Evolutionary conservation across 2,113 vertebrate genomes (phyloP), one percentile per base, ranked within the genome.

Genomic region (Erpornis zantholeuca): DNA sequence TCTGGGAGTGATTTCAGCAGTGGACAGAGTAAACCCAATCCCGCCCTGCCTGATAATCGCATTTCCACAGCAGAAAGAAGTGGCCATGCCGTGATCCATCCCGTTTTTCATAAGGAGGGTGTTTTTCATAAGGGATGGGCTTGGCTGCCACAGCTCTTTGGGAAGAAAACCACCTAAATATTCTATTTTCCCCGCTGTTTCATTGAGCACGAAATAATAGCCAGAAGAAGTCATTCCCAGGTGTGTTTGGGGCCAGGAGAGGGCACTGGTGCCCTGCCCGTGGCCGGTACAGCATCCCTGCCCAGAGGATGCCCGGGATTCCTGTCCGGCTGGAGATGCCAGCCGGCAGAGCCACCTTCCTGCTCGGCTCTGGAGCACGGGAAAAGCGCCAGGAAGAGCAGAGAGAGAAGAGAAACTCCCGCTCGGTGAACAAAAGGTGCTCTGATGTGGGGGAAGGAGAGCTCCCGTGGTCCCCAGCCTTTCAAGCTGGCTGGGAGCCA

Each of bases 201-300:
- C 33, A 2, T 0, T 33, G 22, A 19, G 24, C 16, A 7, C 27
- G 29, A 53, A 53, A 3, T 6, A 70, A 17, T 0, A 45, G 36
- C 2, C 20, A 7, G 61, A 3, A 50, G 12, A 36, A 72, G 25
- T 5, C 6, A 20, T 42, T 63, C 63, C 19, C 40, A 16, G 49
- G 49, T 20, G 36, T 36, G 64, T 63, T 3, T 56, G 80, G 83
- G 70, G 53, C 95, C 95, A 86, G 96, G 94, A 96, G 95, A 88
- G 92, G 95, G 92, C 96, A 94, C 90, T 93, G 92, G 90, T 68
- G 35, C 10, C 90, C 73, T 65, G 90, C 71, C 69, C 47, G 8
- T 9, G 75, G 44, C 72, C 29, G 11, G 78, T 57, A 13, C 70
- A 31, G 84, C 78, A 78, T 78, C 65, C 33, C 28, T 22, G 77